A percentile compares a stretch with the other conserved stretches of the same genome.
Evolutionary conservation across 2,797 vertebrate species (phyloP).

Genomic region (Centropyge bicolor): DNA sequence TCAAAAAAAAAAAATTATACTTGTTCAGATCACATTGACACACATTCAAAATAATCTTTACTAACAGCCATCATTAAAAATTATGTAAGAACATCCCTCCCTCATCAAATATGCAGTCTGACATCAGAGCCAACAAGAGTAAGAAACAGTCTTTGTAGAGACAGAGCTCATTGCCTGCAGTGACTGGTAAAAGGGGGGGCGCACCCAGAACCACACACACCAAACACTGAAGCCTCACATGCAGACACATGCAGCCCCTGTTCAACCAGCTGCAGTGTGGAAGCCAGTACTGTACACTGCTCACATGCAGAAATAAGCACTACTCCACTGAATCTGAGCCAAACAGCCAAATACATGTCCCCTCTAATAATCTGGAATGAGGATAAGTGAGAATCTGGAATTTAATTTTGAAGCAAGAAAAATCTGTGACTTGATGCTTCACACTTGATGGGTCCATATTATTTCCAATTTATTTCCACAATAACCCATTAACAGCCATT

Average conservation of each 20-base stretch:
- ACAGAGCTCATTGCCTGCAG: slow-evolving; percentile 35
- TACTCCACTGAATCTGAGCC: not conserved
- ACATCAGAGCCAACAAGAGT: slow-evolving; percentile 27
- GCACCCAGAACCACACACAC: not conserved
- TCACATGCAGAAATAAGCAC: slow-evolving; percentile 25
- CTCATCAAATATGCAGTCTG: slow-evolving; percentile 16
- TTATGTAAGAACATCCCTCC: not conserved
- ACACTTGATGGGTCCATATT: not conserved
- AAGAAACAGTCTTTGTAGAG: slow-evolving; percentile 37
- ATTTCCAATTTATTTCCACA: not conserved
- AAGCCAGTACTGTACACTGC: slow-evolving; percentile 29
- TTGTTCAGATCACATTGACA: not conserved
- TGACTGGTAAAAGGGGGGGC: not conserved
- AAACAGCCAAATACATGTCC: not conserved
- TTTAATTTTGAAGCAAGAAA: not conserved
- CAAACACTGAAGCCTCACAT: slow-evolving; percentile 31
- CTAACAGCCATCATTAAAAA: not conserved
- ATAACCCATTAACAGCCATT: not conserved
- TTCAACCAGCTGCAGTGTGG: slow-evolving; percentile 50
- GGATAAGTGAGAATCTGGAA: not conserved
- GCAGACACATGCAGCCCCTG: slow-evolving; percentile 46
- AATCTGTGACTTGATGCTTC: not conserved
- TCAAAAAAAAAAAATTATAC: not conserved
- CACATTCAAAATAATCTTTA: not conserved
- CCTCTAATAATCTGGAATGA: not conserved